Evolutionary conservation across 2,797 vertebrate species (phyloP).

Genomic region (Poecile montanus): DNA sequence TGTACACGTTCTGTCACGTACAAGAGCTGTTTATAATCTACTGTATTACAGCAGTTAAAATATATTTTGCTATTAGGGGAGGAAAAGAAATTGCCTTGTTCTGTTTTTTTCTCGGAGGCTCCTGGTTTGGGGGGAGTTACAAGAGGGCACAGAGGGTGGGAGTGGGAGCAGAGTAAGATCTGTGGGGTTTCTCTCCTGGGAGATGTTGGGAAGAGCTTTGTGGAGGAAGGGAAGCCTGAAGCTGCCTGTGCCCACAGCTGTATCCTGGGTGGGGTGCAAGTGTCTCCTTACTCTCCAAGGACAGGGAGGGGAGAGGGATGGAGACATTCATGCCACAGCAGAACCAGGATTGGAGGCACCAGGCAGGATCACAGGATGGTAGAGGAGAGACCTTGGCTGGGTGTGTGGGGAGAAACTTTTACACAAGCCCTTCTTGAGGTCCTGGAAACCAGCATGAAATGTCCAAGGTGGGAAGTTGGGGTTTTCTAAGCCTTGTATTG

Average conservation of each 20-base stretch:
- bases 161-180: not conserved
- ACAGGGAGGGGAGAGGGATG: not conserved
- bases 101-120: not conserved
- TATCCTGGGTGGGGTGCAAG: not conserved
- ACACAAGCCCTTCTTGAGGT: not conserved
- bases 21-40: constrained; percentile 42
- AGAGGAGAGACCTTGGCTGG: not conserved
- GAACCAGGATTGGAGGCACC: too few relatives aligned
- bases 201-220: not conserved
- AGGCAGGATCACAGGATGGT: rapidly evolving
- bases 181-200: not conserved
- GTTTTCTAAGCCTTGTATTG: rapidly evolving
- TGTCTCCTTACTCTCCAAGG: not conserved
- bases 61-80: constrained; percentile 66
- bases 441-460: not conserved
- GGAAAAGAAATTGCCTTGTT: not conserved
- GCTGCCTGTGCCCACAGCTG: not conserved
- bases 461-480: not conserved
- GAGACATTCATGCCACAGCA: rapidly evolving
- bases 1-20: not conserved
- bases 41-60: constrained; percentile 56
- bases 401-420: not conserved
- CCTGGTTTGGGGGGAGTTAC: not conserved
- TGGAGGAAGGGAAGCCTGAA: not conserved
- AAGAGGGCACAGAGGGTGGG: not conserved